Base-by-base conservation (phyloP, 2,113 vertebrate species). In the Melospiza georgiana region DNA sequence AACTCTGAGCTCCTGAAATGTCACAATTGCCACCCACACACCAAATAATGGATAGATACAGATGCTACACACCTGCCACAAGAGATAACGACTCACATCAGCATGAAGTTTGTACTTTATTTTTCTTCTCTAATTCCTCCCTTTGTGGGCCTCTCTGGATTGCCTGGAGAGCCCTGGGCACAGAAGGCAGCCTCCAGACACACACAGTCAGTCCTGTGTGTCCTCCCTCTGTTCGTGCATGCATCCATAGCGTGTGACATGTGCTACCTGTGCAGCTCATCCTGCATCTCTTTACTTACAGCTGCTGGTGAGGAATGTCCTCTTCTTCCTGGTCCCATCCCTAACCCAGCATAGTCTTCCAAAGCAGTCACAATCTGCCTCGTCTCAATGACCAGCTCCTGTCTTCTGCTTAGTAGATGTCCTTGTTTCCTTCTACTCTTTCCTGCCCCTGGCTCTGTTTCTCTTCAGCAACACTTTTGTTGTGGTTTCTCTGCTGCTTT, bases 231-330 rank as follows among this genome's bases (percentile, higher is more conserved):
- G 54, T 33, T 61, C 12, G 10, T 0, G 12, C 54, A 39, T 3
- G 35, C 12, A 49, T 24, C 51, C 22, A 51, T 8, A n/a, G 37
- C 4, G 0, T 5, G 46, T 44, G 54, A 17, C 0, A 0, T 44
- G 71, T 55, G 58, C 43, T 71, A 74, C 55, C 11, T 12, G 62
- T 1, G 2, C 58, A 83, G n/a, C n/a, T 41, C 0, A 0, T 68
- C 57, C 57, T 55, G 46, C 17, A 21, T n/a, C 59, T 68, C 8
- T 28, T 72, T 49, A 23, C 73, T 11, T 24, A 28, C 25, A 55
- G n/a, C 39, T 80, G n/a, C 44, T 39, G 43, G 15, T 2, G 4
- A 65, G 49, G 16, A 52, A 58, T n/a, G 24, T 41, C 54, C 39
- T 68, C 3, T 39, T 92, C 22, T 55, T 79, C 39, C 37, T 57